phyloP scores from a whole-genome alignment of 2,888 invertebrate genomes.

The Athetis lepigone region DNA sequence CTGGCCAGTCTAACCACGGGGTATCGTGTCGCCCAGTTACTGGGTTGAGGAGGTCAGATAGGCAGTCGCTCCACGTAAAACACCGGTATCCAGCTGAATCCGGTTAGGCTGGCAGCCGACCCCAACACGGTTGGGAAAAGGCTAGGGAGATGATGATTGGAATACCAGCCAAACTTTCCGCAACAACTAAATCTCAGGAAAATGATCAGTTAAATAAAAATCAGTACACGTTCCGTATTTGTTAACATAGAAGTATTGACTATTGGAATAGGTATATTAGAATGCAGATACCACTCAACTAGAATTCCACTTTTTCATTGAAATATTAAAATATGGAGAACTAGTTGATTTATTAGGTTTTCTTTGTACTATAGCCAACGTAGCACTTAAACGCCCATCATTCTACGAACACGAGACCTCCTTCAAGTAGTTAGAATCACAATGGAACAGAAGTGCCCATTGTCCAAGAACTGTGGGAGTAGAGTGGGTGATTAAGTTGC shows the following conservation, averaged over 20 bases:
- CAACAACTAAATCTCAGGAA: no score
- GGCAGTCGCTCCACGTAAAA: no score
- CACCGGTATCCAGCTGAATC: no score
- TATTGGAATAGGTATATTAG: no score
- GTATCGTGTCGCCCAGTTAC: no score
- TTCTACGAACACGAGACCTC: slow-evolving; percentile 3
- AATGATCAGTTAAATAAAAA: slow-evolving; percentile 3
- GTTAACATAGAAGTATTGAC: no score
- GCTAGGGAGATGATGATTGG: no score
- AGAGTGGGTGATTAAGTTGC: slow-evolving; percentile 20
- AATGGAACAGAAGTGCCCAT: slow-evolving; percentile 29
- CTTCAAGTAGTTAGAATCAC: slow-evolving; percentile 29
- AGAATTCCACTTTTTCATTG: background rate
- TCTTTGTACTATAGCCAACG: background rate
- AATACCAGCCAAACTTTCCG: no score
- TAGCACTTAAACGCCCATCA: slow-evolving; percentile 6
- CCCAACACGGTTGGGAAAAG: no score
- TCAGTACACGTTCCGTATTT: background rate
- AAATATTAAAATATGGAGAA: background rate
- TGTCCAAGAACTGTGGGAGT: slow-evolving; percentile 8
- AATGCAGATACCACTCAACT: background rate
- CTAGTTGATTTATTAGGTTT: background rate
- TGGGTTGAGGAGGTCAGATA: no score
- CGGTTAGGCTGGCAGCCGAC: no score
- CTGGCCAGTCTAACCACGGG: no score